phyloP scores from a whole-genome alignment of 2,888 invertebrate genomes.

The Dendrolimus houi region DNA sequence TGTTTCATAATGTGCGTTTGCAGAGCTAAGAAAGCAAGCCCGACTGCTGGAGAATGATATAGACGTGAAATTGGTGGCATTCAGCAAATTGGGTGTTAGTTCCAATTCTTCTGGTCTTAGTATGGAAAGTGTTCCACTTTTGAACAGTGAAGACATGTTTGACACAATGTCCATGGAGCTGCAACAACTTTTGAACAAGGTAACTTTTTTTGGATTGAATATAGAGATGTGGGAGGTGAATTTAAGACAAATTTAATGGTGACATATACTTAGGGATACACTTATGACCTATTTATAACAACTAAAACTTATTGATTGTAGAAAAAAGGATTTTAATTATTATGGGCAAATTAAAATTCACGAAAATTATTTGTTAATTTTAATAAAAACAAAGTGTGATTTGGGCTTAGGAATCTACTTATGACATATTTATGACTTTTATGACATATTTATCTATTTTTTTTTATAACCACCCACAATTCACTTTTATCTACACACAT shows the following conservation, averaged over 20 bases:
- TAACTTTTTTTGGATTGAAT: conserved; percentile 29
- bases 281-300: neutral
- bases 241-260: too few species aligned
- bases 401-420: too few species aligned
- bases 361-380: too few species aligned
- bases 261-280: neutral
- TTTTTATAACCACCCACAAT: too few species aligned
- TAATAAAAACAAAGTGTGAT: too few species aligned
- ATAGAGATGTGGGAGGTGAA: neutral
- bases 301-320: neutral
- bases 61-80: conserved; percentile 95
- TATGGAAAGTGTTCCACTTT: conserved; percentile 87
- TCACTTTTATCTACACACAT: too few species aligned
- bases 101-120: conserved; percentile 67
- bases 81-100: conserved; percentile 94
- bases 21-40: conserved; percentile 95
- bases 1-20: conserved; percentile 18
- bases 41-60: conserved; percentile 96
- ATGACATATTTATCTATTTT: too few species aligned
- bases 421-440: too few species aligned
- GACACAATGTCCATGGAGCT: conserved; percentile 95
- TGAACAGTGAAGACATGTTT: conserved; percentile 93
- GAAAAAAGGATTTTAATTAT: too few species aligned
- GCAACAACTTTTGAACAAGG: conserved; percentile 89
- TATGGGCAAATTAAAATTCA: too few species aligned